A percentile compares a stretch with the other conserved stretches of the same genome.
Conservation (phyloP, 1,140 invertebrate genomes). For the Polypedilum pembai region DNA sequence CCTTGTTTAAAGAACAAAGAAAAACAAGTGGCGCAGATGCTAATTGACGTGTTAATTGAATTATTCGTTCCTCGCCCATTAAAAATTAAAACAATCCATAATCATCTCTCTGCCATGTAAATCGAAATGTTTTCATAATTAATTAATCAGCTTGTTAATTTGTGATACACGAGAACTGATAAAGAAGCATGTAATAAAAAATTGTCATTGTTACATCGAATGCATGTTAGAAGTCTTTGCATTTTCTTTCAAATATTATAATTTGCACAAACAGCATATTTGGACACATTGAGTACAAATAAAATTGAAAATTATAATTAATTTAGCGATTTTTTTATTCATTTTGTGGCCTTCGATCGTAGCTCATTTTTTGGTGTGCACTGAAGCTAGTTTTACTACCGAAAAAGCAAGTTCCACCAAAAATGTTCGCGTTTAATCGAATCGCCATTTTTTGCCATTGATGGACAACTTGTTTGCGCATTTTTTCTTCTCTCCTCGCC, state of each 20-base stretch:
- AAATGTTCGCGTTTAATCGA: not conserved
- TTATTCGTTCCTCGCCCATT: not conserved
- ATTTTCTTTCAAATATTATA: too few species aligned
- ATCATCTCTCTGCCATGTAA: not conserved
- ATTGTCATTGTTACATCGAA: too few species aligned
- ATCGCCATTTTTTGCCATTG: slow-evolving; percentile 2
- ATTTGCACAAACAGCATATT: not conserved
- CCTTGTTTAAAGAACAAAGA: not conserved
- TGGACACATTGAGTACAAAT: not conserved
- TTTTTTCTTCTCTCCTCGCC: not conserved
- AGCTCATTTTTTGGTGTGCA: not conserved
- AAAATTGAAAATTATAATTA: slow-evolving; percentile 5
- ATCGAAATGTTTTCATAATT: not conserved
- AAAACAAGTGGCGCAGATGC: not conserved
- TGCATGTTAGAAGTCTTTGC: too few species aligned
- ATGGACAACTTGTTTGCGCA: slow-evolving; percentile 16
- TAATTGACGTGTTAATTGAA: slow-evolving; percentile 6
- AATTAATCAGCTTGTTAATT: slow-evolving; percentile 19
- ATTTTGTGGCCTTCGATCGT: not conserved
- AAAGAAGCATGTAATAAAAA: not conserved
- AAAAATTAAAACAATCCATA: not conserved
- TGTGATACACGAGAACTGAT: not conserved
- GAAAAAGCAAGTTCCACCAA: slow-evolving; percentile 11
- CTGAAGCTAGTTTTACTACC: slow-evolving; percentile 1
- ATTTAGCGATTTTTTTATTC: not conserved